A percentile compares a stretch with the other conserved stretches of the same genome.
Evolutionary conservation across 2,888 invertebrate species (phyloP).

Genomic region (Fragum fragum): DNA sequence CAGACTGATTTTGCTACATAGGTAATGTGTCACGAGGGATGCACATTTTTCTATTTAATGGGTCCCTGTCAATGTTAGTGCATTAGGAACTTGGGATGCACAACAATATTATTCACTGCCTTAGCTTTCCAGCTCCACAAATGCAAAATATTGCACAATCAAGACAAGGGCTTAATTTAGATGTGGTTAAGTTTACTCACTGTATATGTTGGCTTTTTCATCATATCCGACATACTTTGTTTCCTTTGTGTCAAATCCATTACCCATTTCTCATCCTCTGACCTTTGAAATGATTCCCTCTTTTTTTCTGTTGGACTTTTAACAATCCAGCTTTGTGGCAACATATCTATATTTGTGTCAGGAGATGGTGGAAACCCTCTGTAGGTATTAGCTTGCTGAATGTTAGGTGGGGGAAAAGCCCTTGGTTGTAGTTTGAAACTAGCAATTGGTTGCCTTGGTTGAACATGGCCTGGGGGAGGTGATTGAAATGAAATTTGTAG

Average conservation of each 20-base stretch:
- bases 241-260: not conserved
- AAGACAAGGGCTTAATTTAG: too few species aligned
- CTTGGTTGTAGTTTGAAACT: not conserved
- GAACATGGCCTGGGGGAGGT: not conserved
- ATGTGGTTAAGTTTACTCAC: not conserved
- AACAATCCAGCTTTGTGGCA: not conserved
- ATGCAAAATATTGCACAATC: too few species aligned
- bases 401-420: not conserved
- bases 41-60: too few species aligned
- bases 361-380: not conserved
- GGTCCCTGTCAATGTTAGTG: too few species aligned
- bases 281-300: not conserved
- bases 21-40: too few species aligned
- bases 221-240: not conserved
- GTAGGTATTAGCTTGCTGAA: not conserved
- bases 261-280: slow-evolving; percentile 19
- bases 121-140: too few species aligned
- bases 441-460: too few species aligned
- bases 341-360: not conserved
- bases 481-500: not conserved
- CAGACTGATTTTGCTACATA: too few species aligned
- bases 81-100: too few species aligned
- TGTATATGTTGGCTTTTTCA: not conserved
- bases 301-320: not conserved
- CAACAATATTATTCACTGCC: too few species aligned